Conservation (phyloP, 35 echinoderm and acorn worm species). For the Patiria miniata region DNA sequence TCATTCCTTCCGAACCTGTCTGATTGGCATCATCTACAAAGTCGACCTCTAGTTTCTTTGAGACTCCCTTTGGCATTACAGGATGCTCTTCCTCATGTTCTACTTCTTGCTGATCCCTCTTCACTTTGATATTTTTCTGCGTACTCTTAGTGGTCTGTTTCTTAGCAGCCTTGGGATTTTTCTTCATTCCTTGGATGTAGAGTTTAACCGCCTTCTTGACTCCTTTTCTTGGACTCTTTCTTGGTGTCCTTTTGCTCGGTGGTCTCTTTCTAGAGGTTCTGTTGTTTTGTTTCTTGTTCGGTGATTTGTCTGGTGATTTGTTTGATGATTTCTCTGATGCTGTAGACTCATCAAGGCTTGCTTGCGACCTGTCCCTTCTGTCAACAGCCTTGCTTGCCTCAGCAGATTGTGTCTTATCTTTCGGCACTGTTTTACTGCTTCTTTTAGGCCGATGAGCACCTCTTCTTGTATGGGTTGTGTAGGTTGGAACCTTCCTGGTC, state of each 20-base stretch:
- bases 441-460: neutral
- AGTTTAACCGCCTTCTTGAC: conserved; percentile 36
- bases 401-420: conserved; percentile 11
- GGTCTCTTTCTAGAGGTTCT: conserved; percentile 18
- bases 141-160: neutral
- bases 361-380: neutral
- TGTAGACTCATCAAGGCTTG: neutral
- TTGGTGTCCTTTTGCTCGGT: conserved; percentile 25
- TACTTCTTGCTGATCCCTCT: neutral
- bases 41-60: neutral
- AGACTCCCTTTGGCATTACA: neutral
- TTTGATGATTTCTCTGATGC: neutral
- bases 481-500: neutral
- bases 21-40: neutral
- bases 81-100: neutral
- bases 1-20: neutral
- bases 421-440: neutral
- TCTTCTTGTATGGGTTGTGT: neutral
- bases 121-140: neutral
- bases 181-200: conserved; percentile 23
- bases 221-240: conserved; percentile 36
- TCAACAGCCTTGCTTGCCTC: neutral
- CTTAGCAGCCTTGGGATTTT: neutral
- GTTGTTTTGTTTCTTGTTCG: conserved; percentile 1
- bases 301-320: no score